Evolutionary conservation across 2,797 vertebrate species (phyloP), one percentile per base, ranked within the genome.

Genomic region (Chiroxiphia lanceolata): DNA sequence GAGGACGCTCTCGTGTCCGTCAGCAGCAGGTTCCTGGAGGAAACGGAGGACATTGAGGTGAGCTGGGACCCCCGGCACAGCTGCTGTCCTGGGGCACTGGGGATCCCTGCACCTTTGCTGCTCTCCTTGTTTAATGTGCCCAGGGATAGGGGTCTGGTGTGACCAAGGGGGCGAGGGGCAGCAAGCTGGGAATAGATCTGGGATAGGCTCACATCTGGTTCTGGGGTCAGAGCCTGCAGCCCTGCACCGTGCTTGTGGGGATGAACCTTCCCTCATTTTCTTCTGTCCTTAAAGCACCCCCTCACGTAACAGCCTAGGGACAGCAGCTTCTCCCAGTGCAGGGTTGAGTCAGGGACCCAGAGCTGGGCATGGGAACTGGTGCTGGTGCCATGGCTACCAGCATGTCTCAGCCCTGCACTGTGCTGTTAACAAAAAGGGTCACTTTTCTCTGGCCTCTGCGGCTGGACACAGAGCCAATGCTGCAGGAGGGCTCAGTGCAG

Each of bases 11-110:
- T 98, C 9, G 90, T 98, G 69, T 98, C 98, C 0, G 98, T 98
- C 96, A 98, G 98, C 11, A 97, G 97, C 16, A 96, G 97, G 38
- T 98, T 98, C 96, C 94, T 98, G 71, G 92, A 97, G 84, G 97
- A 98, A 22, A 98, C 97, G 0, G 94, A 93, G 51, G 98, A 97
- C 57, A 98, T 98, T 2, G 89, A 93, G 95, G 98, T 98, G 78
- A 87, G 97, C 15, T 15, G 6, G n/a, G 36, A n/a, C 7, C 15
- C 47, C 1, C 1, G 50, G 64, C 12, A 5, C 33, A 13, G 79
- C 50, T 48, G 44, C 86, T 67, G 11, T 54, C 77, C 31, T 4
- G 11, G 34, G 42, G 26, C 23, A 13, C 34, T 19, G 77, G 33
- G 48, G 22, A 76, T 27, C 42, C 42, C 77, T 36, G 44, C 78